Base-by-base conservation (phyloP, 1,140 invertebrate genomes). In the Cydia fagiglandana region DNA sequence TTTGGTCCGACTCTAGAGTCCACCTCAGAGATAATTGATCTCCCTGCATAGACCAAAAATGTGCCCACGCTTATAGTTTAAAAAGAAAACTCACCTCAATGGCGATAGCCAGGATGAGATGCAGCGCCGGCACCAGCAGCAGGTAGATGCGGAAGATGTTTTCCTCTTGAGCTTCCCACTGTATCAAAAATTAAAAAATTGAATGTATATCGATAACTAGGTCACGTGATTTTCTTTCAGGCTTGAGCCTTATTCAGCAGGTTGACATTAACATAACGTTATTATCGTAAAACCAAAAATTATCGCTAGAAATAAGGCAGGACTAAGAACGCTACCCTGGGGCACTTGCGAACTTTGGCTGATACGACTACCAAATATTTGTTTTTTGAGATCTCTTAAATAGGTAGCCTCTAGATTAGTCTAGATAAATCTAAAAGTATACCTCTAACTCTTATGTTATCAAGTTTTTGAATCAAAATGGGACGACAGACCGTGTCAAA, bases 71-170 rank as follows among this genome's bases (percentile, higher is more conserved):
- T 34, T 41, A 41, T 0, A 41, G 7, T 41, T 41, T 34, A 34
- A 34, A 41, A 10, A 41, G 38, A 41, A 41, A 41, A 41, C 38
- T 84, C 74, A 93, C 93, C 87, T 93, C 93, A 76, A 93, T 88
- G 68, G 85, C 85, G 20, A 93, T 88, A 38, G 93, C 88, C 5
- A 93, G 75, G 30, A 93, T 75, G 34, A 93, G 79, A 85, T 93
- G 93, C 61, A 93, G 70, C 30, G 84, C 80, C 1, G 92, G 93
- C 80, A 93, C 85, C 5, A 93, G 76, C 68, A 93, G 80, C 74
- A 93, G 74, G 73, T 93, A 93, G 9, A 93, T 75, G 47, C 92
- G 86, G 82, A 93, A 93, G 73, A 88, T 81, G 17, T 84, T 88
- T 73, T 89, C 83, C n/a, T 89, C 88, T 0, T 50, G 74, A 17